A percentile compares a stretch with the other conserved stretches of the same genome.
phyloP scores from a whole-genome alignment of 2,113 vertebrate genomes.

The Chinchilla lanigera region DNA sequence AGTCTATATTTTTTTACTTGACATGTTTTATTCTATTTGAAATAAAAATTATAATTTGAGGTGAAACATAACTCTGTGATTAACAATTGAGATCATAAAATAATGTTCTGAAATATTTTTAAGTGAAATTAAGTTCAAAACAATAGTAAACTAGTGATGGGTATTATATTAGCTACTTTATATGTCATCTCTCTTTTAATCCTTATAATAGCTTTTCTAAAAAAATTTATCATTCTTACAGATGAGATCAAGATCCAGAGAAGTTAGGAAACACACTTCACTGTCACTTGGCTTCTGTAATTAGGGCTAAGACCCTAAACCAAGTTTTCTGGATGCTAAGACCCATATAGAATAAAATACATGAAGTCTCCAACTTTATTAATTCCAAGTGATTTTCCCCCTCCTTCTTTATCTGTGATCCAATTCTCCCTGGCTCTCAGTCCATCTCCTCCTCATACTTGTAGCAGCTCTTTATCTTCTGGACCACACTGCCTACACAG shows the following conservation, averaged over 20 bases:
- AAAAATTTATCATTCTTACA: constrained; percentile 1
- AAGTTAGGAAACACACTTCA: neutral
- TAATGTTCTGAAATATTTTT: constrained; percentile 43
- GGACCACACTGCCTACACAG: neutral
- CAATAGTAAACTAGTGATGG: constrained; percentile 35
- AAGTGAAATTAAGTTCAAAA: constrained; percentile 53
- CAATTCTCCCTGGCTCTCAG: neutral
- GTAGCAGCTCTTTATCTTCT: neutral
- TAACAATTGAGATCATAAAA: constrained; percentile 39
- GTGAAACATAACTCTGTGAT: neutral
- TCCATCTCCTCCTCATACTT: neutral
- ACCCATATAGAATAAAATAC: neutral
- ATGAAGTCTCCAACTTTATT: neutral
- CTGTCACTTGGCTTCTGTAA: neutral
- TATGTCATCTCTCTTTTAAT: neutral
- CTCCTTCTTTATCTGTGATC: neutral
- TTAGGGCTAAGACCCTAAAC: neutral
- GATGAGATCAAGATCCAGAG: neutral
- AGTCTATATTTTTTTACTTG: constrained; percentile 39
- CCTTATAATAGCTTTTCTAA: neutral
- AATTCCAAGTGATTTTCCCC: neutral
- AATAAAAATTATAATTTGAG: constrained; percentile 18
- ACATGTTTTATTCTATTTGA: constrained; percentile 38
- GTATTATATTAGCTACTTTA: neutral
- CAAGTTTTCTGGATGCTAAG: neutral